phyloP scores from a whole-genome alignment of 2,888 invertebrate species.

The Sinodicranocentrus sp. region DNA sequence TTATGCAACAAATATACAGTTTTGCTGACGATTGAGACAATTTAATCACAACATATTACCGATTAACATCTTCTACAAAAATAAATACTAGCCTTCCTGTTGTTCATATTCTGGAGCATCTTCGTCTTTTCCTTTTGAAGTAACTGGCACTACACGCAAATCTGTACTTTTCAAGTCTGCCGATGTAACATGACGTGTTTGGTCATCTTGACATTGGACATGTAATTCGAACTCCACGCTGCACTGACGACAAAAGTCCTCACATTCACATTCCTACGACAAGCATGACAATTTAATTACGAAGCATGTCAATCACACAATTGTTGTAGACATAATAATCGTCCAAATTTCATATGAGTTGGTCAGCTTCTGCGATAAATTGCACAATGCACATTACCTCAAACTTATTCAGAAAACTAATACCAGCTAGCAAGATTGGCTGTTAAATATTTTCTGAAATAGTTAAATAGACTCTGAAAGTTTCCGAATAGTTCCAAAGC shows the following conservation, averaged over 20 bases:
- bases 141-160: slow-evolving; percentile 94
- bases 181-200: slow-evolving; percentile 97
- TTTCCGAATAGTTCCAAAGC: too few relatives aligned
- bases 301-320: not conserved
- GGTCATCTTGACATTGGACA: slow-evolving; percentile 96
- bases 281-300: slow-evolving; percentile 64
- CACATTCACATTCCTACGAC: slow-evolving; percentile 93
- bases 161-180: slow-evolving; percentile 97
- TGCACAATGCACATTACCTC: too few relatives aligned
- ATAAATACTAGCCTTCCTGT: slow-evolving; percentile 92
- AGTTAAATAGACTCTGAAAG: too few relatives aligned
- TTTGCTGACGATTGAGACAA: too few relatives aligned
- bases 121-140: slow-evolving; percentile 87
- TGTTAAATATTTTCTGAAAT: too few relatives aligned
- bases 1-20: too few relatives aligned
- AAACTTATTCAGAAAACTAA: too few relatives aligned
- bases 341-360: too few relatives aligned
- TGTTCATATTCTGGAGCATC: slow-evolving; percentile 95
- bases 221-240: slow-evolving; percentile 98
- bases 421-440: too few relatives aligned
- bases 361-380: too few relatives aligned
- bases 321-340: not conserved
- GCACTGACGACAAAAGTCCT: slow-evolving; percentile 98
- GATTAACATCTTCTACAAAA: too few relatives aligned
- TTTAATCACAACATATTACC: too few relatives aligned